Percentiles rank a stretch among this genome's conserved stretches.
These are phyloP conservation scores for Choloepus didactylus DNA, from an alignment of 2,797 vertebrate genomes.

Conservation along the genomic window DNA sequence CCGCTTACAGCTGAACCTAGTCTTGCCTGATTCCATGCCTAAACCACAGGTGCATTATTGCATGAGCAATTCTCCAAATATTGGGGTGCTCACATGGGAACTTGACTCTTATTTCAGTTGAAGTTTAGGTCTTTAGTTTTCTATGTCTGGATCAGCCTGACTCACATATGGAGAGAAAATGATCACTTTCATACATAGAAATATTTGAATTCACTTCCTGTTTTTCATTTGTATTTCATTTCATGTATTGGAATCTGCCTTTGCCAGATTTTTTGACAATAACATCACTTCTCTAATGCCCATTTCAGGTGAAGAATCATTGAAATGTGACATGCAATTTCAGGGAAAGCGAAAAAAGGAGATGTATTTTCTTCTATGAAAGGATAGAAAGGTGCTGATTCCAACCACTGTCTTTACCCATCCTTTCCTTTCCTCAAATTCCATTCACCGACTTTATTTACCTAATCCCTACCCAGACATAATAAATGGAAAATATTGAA, in stretches of 20 bases:
- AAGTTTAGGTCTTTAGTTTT: slow-evolving; percentile 51
- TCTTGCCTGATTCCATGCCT: neutral
- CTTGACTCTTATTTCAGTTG: neutral
- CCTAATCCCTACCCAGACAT: neutral
- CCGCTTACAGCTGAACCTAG: neutral
- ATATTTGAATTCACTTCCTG: slow-evolving; percentile 49
- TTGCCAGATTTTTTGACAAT: slow-evolving; percentile 51
- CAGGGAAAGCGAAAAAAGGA: slow-evolving; percentile 40
- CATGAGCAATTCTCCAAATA: neutral
- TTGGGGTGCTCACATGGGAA: neutral
- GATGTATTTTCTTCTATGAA: slow-evolving; percentile 7
- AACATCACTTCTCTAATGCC: slow-evolving; percentile 36
- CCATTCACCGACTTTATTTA: neutral
- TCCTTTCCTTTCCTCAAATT: neutral
- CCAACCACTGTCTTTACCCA: neutral
- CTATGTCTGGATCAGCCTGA: neutral
- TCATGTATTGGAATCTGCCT: slow-evolving; percentile 49
- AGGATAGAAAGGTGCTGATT: neutral
- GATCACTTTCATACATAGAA: slow-evolving; percentile 54
- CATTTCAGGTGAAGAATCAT: slow-evolving; percentile 49
- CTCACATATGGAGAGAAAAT: neutral
- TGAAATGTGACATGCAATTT: slow-evolving; percentile 68
- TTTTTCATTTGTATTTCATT: slow-evolving; percentile 66
- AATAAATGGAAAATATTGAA: neutral
- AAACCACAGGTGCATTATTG: neutral